Conservation (phyloP, 2,888 invertebrate genomes). For the Rosalia funebris region DNA sequence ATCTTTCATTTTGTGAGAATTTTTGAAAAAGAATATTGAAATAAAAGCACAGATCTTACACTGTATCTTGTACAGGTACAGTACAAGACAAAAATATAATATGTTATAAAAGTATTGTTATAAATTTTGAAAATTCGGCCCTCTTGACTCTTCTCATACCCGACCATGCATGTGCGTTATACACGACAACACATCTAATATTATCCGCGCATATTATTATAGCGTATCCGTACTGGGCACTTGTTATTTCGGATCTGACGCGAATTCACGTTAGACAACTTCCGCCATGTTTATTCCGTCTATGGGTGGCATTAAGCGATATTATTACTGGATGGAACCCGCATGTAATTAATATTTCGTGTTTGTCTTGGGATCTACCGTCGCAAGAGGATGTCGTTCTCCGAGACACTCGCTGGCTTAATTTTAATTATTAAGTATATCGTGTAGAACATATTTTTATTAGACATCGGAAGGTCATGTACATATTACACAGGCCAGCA, state of each 20-base stretch:
- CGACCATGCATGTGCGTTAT: background rate
- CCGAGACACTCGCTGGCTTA: background rate
- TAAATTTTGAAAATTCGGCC: no score
- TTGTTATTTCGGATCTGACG: conserved; percentile 24
- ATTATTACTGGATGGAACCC: conserved; percentile 2
- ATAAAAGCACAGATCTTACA: no score
- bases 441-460: background rate
- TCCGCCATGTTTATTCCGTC: conserved; percentile 15
- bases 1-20: no score
- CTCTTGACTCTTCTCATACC: no score
- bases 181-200: conserved; percentile 27
- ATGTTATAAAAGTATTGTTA: no score
- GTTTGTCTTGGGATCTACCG: background rate
- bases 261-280: conserved; percentile 25
- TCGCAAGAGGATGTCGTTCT: background rate
- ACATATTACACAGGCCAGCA: no score
- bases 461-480: background rate
- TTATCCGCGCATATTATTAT: conserved; percentile 34
- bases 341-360: background rate
- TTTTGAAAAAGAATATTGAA: no score
- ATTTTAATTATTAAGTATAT: background rate
- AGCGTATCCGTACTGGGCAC: conserved; percentile 22
- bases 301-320: background rate
- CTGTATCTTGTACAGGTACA: no score
- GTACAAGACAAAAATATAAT: no score